Base-by-base conservation (phyloP, 2,113 vertebrate species). In the Stictonetta naevosa region DNA sequence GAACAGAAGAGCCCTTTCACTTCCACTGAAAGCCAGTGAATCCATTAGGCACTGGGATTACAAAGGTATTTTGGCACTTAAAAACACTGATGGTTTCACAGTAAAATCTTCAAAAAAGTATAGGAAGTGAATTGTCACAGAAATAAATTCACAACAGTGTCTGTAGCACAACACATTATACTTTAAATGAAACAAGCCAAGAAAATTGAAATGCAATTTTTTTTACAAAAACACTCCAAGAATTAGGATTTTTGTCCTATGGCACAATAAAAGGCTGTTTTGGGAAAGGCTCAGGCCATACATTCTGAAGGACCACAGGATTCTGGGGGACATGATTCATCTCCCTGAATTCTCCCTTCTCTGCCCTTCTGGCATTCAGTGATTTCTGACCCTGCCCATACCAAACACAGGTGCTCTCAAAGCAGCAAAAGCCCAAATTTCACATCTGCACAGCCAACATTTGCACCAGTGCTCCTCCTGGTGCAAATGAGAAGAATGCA, bases 1-100 rank as follows among this genome's bases (percentile, higher is more conserved):
- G 58, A 87, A 83, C 8, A 92, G 64, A 83, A 86, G 25, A 93
- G 69, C 33, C 33, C 34, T 92, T 94, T 92, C 60, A 59, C 40
- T 88, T 95, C 83, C n/a, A 53, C 34, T 88, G 53, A 83, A 90
- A 91, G 38, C 68, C 38, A 88, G 33, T 14, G 74, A 87, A 93
- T 83, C 31, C 44, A 23, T 75, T 69, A 92, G 73, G 69, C n/a
- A 75, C 11, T 25, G 72, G 48, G 76, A 36, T 90, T 82, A 81
- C 31, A 84, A 36, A 90, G 9, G 34, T 75, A 22, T 72, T 89
- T 58, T 50, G 59, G 67, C 59, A 87, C 12, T 55, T 83, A 40
- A 86, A 95, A 94, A 82, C 40, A 44, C 17, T 67, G 60, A 53
- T 15, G 60, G 13, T 25, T 1, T 2, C 25, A 69, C 2, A 67